Percentiles rank a stretch among this genome's conserved stretches.
Evolutionary conservation across 2,888 invertebrate genomes (phyloP).

Genomic region (Thymelicus acteon): DNA sequence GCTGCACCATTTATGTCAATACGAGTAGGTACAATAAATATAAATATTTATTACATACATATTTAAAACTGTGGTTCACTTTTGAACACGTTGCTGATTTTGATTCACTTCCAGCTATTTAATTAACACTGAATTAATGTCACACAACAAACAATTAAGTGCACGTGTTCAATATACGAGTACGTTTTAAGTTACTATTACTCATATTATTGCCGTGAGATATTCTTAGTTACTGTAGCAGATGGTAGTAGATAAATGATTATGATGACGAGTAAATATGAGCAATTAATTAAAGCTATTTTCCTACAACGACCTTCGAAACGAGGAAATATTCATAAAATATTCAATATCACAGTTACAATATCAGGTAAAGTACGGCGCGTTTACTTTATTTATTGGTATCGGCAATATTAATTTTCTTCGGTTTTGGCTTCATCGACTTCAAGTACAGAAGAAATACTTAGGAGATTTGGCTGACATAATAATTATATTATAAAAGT

Average conservation of each 20-base stretch:
- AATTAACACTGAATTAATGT: no score
- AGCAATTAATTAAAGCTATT: constrained; percentile 23
- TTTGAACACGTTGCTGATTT: no score
- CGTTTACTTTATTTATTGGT: neutral
- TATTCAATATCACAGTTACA: neutral
- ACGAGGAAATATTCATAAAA: constrained; percentile 7
- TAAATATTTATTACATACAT: neutral
- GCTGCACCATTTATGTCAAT: no score
- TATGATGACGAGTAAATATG: constrained; percentile 24
- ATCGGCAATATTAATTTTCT: neutral
- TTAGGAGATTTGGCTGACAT: neutral
- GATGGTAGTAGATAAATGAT: constrained; percentile 1
- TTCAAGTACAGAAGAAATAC: neutral
- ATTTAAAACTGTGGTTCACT: neutral
- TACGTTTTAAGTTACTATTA: constrained; percentile 15
- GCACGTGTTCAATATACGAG: constrained; percentile 16
- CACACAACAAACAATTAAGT: neutral
- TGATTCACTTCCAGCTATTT: no score
- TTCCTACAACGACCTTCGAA: constrained; percentile 13
- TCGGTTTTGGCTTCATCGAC: neutral
- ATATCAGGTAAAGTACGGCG: neutral
- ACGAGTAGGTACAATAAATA: no score
- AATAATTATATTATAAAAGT: constrained; percentile 3
- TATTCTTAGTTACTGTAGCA: constrained; percentile 9
- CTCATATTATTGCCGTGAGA: neutral